Evolutionary conservation across 2,888 invertebrate species (phyloP), one percentile per base, ranked within the genome.

Genomic region (Scrobipalpa atriplicella): DNA sequence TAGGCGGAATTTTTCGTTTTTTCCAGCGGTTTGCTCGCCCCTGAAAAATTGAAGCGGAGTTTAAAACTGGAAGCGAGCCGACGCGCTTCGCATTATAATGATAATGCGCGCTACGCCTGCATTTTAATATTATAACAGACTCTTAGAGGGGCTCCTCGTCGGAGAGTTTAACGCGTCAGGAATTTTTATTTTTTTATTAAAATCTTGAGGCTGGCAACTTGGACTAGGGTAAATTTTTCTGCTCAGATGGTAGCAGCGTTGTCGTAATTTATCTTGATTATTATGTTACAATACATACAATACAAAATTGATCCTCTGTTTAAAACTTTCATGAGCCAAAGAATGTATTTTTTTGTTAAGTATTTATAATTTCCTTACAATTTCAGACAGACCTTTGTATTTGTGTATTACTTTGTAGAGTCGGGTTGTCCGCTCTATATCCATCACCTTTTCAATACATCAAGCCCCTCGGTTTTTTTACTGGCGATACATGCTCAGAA

Each of bases 31-130:
- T 74, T 73, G 70, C 73, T 71, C 72, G 67, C 72, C 73, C 66
- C 73, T 80, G 73, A 77, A 83, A 82, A 78, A 81, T 82, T 80
- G 69, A 79, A 78, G 76, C 72, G 68, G 70, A 72, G 75, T 75
- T 80, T 78, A 77, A 79, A 75, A 64, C 72, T 75, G 67, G 70
- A 67, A 71, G 73, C 72, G 72, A 73, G 68, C 69, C 70, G 67
- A 74, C 76, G 70, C 74, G 75, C 70, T 72, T 72, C 69, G 72
- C 71, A 71, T 75, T 74, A 76, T 81, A 81, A 81, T 80, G 77
- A 76, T 79, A 83, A 79, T 79, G 74, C 71, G 74, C 68, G 71
- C 73, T 72, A 64, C 21, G 77, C 72, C 72, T 77, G 74, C 73
- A 76, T 81, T 81, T 83, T 78, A 81, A 78, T 77, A 75, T 67